Base-by-base conservation (phyloP, 2,888 invertebrate species). In the Aporophyla nigra region DNA sequence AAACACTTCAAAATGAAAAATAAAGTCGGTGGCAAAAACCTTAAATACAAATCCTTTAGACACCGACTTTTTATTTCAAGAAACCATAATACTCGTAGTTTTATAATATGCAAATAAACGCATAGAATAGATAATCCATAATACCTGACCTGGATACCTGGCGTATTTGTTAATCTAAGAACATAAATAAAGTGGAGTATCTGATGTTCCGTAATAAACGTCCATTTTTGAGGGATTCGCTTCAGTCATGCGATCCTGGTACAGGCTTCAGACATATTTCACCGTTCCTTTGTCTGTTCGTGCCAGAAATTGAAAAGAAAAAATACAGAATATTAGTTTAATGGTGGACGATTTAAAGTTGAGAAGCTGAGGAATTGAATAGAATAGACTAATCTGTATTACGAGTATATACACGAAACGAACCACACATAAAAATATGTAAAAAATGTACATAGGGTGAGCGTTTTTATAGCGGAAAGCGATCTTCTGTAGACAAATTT, bases 221-320 rank as follows among this genome's bases (percentile, higher is more conserved):
- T 86, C 81, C 67, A 87, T 87, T 73, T 80, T 88, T 90, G 87
- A 89, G 84, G 83, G 81, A 90, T 90, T 78, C 71, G 70, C 78
- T 82, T 79, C 74, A 85, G 85, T 86, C 89, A 89, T 86, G 90
- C 89, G 75, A 90, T 82, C 76, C 76, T 74, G 76, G 81, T 78
- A 33, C 71, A 69, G 43, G 53, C 66, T n/a, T 63, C 65, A 61
- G 56, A 75, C 63, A 68, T 85, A 78, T 78, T 86, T 83, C 73
- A 76, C 24, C 56, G 70, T 73, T 67, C 33, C 61, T 76, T 71
- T 72, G 73, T 73, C 66, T 68, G 59, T 77, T 76, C 73, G 71
- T 76, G 75, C 65, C 58, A 54, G 63, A 70, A 58, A 86, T 76
- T 78, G 66, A 66, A 33, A 63, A 66, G 74, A 75, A 68, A 33